Percentiles rank a stretch among this genome's conserved stretches.
Evolutionary conservation across 1,140 invertebrate genomes (phyloP).

Genomic region (Euglossa dilemma): DNA sequence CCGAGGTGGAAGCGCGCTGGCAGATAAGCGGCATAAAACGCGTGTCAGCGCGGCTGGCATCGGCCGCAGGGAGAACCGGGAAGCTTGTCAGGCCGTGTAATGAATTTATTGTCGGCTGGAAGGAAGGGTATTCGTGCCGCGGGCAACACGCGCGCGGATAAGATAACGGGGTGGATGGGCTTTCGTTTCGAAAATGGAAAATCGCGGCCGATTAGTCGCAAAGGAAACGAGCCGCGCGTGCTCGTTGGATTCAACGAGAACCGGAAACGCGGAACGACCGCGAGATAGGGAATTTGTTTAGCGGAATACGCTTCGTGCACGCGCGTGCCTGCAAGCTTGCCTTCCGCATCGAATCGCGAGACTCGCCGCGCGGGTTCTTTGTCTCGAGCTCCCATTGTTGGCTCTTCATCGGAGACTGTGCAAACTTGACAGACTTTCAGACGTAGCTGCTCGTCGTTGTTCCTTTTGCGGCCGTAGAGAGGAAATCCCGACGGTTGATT

Average conservation of each 20-base stretch:
- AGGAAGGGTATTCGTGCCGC: constrained; percentile 23
- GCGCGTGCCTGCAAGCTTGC: too few relatives aligned
- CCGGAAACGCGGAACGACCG: background rate
- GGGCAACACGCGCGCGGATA: constrained; percentile 31
- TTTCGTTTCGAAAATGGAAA: constrained; percentile 20
- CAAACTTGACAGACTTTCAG: too few relatives aligned
- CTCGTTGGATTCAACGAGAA: background rate
- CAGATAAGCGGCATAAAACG: constrained; percentile 46
- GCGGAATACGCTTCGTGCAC: background rate
- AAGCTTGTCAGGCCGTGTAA: constrained; percentile 31
- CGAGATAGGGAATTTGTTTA: background rate
- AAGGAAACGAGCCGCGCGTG: background rate
- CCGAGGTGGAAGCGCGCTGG: background rate
- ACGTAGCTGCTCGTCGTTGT: too few relatives aligned
- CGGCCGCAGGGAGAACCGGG: background rate
- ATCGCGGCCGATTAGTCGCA: background rate
- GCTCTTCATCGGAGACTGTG: too few relatives aligned
- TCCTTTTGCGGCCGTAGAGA: too few relatives aligned
- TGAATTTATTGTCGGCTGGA: constrained; percentile 47
- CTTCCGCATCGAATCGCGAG: background rate
- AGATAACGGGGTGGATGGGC: constrained; percentile 31
- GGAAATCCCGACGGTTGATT: too few relatives aligned
- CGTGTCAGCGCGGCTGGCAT: constrained; percentile 33
- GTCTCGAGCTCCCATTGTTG: too few relatives aligned
- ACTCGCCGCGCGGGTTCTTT: too few relatives aligned